A percentile compares a stretch with the other conserved stretches of the same genome.
phyloP scores from a whole-genome alignment of 2,888 invertebrate genomes.

The Ectemnius lituratus region DNA sequence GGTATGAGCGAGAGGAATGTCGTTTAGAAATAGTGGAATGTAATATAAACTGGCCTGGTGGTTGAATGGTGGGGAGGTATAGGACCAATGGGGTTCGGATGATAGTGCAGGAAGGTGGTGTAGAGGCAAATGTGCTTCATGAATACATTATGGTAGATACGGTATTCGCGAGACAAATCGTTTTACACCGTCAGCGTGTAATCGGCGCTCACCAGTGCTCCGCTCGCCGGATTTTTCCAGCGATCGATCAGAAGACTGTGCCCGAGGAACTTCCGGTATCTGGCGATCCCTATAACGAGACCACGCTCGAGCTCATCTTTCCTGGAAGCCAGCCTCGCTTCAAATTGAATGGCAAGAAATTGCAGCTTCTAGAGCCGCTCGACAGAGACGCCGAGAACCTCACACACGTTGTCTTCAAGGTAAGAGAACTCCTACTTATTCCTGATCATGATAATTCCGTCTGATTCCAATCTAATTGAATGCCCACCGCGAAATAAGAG shows the following conservation, averaged over 20 bases:
- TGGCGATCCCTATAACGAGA: conserved; percentile 89
- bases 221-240: conserved; percentile 79
- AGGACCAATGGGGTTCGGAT: not conserved
- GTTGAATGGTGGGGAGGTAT: not conserved
- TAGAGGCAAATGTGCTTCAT: not conserved
- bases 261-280: conserved; percentile 90
- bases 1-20: not conserved
- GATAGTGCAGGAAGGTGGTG: not conserved
- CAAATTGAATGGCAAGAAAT: conserved; percentile 88
- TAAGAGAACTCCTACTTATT: conserved; percentile 71
- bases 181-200: not conserved
- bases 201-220: conserved; percentile 11
- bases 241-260: conserved; percentile 89
- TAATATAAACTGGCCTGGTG: not conserved
- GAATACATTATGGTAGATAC: conserved; percentile 7
- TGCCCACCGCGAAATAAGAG: not conserved
- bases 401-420: conserved; percentile 94
- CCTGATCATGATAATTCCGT: no score
- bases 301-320: conserved; percentile 88
- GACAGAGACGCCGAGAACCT: conserved; percentile 92
- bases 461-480: no score
- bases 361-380: conserved; percentile 88
- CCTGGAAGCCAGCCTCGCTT: conserved; percentile 89
- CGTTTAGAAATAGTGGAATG: not conserved
- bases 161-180: conserved; percentile 27